Percentiles rank a stretch among this genome's conserved stretches.
Evolutionary conservation across 2,797 vertebrate species (phyloP).

Genomic region (Hybognathus amarus): DNA sequence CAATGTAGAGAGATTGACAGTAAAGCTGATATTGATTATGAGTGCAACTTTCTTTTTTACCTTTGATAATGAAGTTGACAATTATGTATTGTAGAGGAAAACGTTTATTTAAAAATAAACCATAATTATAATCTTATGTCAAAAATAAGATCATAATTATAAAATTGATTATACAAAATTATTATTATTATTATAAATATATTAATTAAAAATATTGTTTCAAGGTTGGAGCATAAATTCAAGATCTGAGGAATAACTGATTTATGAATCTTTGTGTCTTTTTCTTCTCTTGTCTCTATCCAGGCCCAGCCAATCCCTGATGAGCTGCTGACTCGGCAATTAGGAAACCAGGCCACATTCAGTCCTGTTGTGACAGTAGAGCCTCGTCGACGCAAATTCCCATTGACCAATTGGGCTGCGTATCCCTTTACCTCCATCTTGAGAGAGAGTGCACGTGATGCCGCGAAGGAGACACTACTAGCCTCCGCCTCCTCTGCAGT

Average conservation of each 20-base stretch:
- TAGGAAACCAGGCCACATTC: conserved; percentile 98
- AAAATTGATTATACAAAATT: too few relatives aligned
- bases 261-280: background rate
- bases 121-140: too few relatives aligned
- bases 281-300: conserved; percentile 10
- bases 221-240: background rate
- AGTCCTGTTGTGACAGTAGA: conserved; percentile 98
- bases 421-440: conserved; percentile 93
- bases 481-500: conserved; percentile 95
- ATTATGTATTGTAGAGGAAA: background rate
- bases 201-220: background rate
- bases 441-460: conserved; percentile 91
- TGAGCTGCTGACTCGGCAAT: conserved; percentile 92
- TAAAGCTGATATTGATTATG: background rate
- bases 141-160: background rate
- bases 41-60: background rate
- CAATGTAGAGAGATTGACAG: background rate
- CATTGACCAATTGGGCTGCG: conserved; percentile 95
- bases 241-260: background rate
- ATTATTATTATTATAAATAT: background rate
- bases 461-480: conserved; percentile 94
- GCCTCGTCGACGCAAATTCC: conserved; percentile 92
- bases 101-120: too few relatives aligned
- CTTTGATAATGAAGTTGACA: background rate
- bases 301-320: conserved; percentile 97